Conservation (phyloP, 2,113 vertebrate genomes). For the Menidia beryllina region DNA sequence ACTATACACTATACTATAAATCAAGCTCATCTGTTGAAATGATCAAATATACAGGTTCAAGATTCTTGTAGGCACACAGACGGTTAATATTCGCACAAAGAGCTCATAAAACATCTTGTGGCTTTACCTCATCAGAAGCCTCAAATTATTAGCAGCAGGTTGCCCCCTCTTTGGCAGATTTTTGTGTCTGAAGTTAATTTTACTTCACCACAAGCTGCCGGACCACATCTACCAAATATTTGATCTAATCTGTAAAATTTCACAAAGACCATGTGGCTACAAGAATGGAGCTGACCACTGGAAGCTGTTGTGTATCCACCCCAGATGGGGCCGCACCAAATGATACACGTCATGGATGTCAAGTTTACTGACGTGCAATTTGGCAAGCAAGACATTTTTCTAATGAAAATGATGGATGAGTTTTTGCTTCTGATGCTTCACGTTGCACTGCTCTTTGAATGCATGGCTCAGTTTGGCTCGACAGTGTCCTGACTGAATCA, state of each 20-base stretch:
- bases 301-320: conserved; percentile 56
- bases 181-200: not conserved
- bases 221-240: conserved; percentile 29
- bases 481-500: not conserved
- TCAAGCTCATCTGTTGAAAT: not conserved
- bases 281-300: conserved; percentile 50
- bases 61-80: conserved; percentile 4
- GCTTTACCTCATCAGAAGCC: conserved; percentile 32
- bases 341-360: conserved; percentile 36
- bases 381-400: conserved; percentile 40
- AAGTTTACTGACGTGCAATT: conserved; percentile 28
- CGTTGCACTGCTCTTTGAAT: conserved; percentile 35
- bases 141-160: conserved; percentile 36
- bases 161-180: conserved; percentile 18
- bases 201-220: conserved; percentile 20
- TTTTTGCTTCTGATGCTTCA: conserved; percentile 42
- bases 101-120: conserved; percentile 27
- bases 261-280: conserved; percentile 41
- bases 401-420: conserved; percentile 66
- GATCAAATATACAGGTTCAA: not conserved
- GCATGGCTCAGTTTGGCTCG: not conserved
- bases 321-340: conserved; percentile 54
- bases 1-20: not conserved
- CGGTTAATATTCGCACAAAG: not conserved
- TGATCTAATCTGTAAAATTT: conserved; percentile 58